Base-by-base conservation (phyloP, 2,888 invertebrate species). In the Gryllus longicercus region DNA sequence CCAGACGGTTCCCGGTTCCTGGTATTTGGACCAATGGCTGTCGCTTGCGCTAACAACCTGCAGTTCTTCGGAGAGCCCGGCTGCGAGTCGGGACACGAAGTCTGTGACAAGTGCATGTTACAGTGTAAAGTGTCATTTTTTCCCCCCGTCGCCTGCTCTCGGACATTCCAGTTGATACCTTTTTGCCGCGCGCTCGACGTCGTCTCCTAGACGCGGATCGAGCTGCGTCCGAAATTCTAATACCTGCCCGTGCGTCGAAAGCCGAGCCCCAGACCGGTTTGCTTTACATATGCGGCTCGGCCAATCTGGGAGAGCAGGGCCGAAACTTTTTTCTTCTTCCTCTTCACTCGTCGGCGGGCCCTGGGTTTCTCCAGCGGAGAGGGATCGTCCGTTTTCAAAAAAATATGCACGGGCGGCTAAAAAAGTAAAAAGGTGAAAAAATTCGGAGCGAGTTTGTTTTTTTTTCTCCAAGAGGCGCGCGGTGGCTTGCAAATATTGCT, bases 141-240 rank as follows among this genome's bases (percentile, higher is more conserved):
- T 16, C 11, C 11, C 11, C 11, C 63, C 63, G 5, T 11, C n/a
- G 63, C 63, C 38, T 63, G 63, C 16, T 16, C 63, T 63, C 63
- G 12, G 63, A 63, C 63, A 63, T 63, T 63, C 63, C 63, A 63
- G 63, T 14, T 63, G 63, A 63, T 63, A 63, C 63, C 63, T 63
- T 63, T 63, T 63, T 63, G 16, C 63, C 12, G 12, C 63, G n/a
- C 16, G 3, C 63, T 63, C 16, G 63, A 8, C n/a, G 63, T 63
- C 63, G 16, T 18, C 63, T 63, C 63, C 63, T 63, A 63, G 63
- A 63, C 16, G n/a, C 63, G 63, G 5, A 63, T 11, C 63, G 63
- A n/a, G n/a, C n/a, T n/a, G 16, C 63, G 63, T 63, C 63, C 63
- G 63, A 63, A 63, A 63, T 63, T 63, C 63, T 63, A 63, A 63